Base-by-base conservation (phyloP, 1,140 invertebrate genomes). In the Bombus picipes region DNA sequence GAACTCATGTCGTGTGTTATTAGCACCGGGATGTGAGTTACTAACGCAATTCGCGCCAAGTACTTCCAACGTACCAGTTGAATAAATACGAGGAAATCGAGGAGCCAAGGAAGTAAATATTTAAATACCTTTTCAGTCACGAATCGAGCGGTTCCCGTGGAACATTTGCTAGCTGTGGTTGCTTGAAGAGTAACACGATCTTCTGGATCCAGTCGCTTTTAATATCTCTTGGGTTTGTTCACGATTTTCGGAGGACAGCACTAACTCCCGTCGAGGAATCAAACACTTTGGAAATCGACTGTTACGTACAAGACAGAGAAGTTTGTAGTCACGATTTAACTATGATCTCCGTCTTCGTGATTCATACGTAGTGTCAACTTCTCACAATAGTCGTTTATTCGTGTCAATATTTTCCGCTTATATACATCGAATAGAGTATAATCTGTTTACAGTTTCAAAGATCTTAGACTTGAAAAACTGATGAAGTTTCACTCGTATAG, bases 61-160 rank as follows among this genome's bases (percentile, higher is more conserved):
- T 37, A 15, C 8, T 18, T 73, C 32, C 22, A 12, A 18, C 39
- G 25, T 13, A 1, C 37, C 34, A 72, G 28, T 78, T 47, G 83
- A 68, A 39, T 28, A 77, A 70, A 57, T 53, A 57, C 41, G n/a
- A 2, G n/a, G 22, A 43, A 41, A 43, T 59, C 81, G 34, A 3
- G 66, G 22, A 25, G n/a, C 12, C 3, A 5, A 22, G 12, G 25
- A 28, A 68, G 77, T 80, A 80, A 85, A 85, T 80, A 85, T 85
- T 85, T 62, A 47, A 85, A 85, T 85, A 85, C 83, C 83, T 85
- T 84, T 65, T 84, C 66, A 72, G 76, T 71, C 53, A 84, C 53
- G 53, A 37, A 80, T 72, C 76, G 53, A 62, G 18, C 83, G 43
- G 57, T 59, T 37, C 39, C 37, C 41, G 25, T 47, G 25, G 65